Percentiles rank a stretch among this genome's conserved stretches.
Evolutionary conservation across 2,888 invertebrate species (phyloP).

Genomic region (Dynastes tityus): DNA sequence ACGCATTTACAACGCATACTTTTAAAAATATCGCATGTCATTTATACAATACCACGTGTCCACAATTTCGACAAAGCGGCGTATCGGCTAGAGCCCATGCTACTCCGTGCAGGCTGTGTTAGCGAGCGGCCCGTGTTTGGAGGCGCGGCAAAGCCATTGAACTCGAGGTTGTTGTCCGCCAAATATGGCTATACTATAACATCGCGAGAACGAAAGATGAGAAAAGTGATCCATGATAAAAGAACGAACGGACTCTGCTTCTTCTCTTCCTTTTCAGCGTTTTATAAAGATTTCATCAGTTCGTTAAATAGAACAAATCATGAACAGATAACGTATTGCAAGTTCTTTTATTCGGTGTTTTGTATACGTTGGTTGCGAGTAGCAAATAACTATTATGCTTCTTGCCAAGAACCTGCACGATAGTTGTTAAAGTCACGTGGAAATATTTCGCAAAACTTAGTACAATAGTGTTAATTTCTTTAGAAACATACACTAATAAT

Average conservation of each 20-base stretch:
- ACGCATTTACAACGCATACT: constrained; percentile 48
- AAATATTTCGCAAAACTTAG: no score
- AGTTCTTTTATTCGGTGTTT: neutral
- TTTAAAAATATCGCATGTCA: constrained; percentile 36
- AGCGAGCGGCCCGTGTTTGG: constrained; percentile 62
- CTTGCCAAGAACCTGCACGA: no score
- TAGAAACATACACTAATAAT: neutral
- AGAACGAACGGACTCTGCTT: constrained; percentile 31
- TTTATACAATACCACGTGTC: constrained; percentile 58
- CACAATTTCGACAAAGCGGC: constrained; percentile 53
- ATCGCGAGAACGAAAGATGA: constrained; percentile 49
- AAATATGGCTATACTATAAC: constrained; percentile 64
- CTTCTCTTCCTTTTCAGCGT: constrained; percentile 8
- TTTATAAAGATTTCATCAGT: no score
- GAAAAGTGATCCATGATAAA: constrained; percentile 59
- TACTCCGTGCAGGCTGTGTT: constrained; percentile 52
- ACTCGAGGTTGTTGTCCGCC: constrained; percentile 70
- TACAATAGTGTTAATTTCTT: no score
- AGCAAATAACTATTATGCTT: no score
- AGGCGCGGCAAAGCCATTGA: constrained; percentile 69
- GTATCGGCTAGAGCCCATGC: constrained; percentile 50
- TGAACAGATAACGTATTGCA: constrained; percentile 10
- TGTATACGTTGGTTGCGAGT: no score
- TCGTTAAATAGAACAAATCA: neutral
- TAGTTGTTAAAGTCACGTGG: no score